Evolutionary conservation across 2,113 vertebrate species (phyloP), one percentile per base, ranked within the genome.

Genomic region (Larimichthys polyactis): DNA sequence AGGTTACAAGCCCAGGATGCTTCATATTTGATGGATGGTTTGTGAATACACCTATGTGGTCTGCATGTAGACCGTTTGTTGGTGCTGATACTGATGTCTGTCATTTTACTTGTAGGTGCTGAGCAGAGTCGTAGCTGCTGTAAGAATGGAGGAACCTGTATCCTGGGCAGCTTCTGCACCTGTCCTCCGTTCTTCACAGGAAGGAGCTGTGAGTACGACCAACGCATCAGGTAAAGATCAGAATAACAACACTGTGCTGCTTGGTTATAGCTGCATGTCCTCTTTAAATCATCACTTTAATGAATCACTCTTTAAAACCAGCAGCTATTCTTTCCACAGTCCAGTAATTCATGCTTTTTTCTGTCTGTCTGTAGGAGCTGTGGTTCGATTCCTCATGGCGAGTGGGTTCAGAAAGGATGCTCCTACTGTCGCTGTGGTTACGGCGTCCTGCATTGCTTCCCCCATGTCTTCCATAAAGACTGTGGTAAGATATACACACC

Each of bases 101-200:
- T 52, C 17, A n/a, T 36, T 52, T 16, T 44, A 32, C 54, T 22
- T 1, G 7, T 7, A 96, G 95, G 89, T 76, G 74, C 93, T 1
- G 92, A 92, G 36, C 94, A 95, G 84, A 96, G 93, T 78, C 95
- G 89, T 0, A 94, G 83, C 71, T 95, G 93, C 81, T 97, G 94
- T 71, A 90, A 96, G 66, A 96, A 96, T 7, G 90, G 92, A 72
- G 94, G 87, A 5, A 95, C 90, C 0, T 95, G 92, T 27, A 96
- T 97, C 71, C 83, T 95, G 73, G 93, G 91, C 3, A 94, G 89
- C 66, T 96, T 95, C 86, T 95, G 93, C 1, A 52, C 93, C n/a
- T 84, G 71, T 68, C 93, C 94, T 0, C 92, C 93, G 0, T 65
- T 94, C 83, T 96, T 96, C 81, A 94, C 83, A 0, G 93, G 93